Percentiles rank a stretch among this genome's conserved stretches.
phyloP scores from a whole-genome alignment of 1,140 invertebrate genomes.

The Penaeus indicus region DNA sequence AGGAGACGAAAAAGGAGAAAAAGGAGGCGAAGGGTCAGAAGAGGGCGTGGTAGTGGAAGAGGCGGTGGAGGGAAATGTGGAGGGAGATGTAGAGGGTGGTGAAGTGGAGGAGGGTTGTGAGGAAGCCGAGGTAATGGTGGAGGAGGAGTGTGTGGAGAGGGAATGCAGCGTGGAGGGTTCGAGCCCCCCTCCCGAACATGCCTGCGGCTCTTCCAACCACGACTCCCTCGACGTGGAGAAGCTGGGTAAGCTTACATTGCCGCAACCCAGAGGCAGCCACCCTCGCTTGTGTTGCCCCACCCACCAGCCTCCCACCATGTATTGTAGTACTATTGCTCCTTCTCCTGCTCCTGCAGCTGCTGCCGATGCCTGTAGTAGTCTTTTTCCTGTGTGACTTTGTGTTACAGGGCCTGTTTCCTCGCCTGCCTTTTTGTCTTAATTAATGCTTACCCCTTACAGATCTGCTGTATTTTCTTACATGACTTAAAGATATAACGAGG shows the following conservation, averaged over 20 bases:
- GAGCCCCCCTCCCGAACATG: slow-evolving; percentile 42
- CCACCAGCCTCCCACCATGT: slow-evolving; percentile 28
- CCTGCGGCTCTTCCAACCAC: slow-evolving; percentile 30
- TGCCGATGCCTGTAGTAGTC: slow-evolving; percentile 37
- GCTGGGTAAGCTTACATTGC: slow-evolving; percentile 33
- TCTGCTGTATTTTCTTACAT: not conserved
- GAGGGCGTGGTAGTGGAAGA: slow-evolving; percentile 54
- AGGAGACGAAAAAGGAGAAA: slow-evolving; percentile 42
- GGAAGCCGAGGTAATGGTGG: slow-evolving; percentile 49
- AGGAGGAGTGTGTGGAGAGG: slow-evolving; percentile 54
- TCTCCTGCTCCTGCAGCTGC: slow-evolving; percentile 16
- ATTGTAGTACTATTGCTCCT: slow-evolving; percentile 1
- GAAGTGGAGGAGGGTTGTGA: slow-evolving; percentile 24
- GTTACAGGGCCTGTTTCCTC: too few species aligned
- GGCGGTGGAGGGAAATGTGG: slow-evolving; percentile 30
- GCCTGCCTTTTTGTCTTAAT: too few species aligned
- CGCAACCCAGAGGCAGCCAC: slow-evolving; percentile 12
- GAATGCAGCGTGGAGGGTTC: slow-evolving; percentile 57
- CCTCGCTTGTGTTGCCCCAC: not conserved
- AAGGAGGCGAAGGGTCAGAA: slow-evolving; percentile 35
- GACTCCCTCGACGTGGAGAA: slow-evolving; percentile 52
- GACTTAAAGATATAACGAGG: not conserved
- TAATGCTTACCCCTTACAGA: not conserved
- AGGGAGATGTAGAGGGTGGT: slow-evolving; percentile 28
- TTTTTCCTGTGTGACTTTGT: not conserved